These are phyloP conservation scores for Dicrostonyx torquatus DNA, from an alignment of 2,797 vertebrate species.

Conservation along the genomic window DNA sequence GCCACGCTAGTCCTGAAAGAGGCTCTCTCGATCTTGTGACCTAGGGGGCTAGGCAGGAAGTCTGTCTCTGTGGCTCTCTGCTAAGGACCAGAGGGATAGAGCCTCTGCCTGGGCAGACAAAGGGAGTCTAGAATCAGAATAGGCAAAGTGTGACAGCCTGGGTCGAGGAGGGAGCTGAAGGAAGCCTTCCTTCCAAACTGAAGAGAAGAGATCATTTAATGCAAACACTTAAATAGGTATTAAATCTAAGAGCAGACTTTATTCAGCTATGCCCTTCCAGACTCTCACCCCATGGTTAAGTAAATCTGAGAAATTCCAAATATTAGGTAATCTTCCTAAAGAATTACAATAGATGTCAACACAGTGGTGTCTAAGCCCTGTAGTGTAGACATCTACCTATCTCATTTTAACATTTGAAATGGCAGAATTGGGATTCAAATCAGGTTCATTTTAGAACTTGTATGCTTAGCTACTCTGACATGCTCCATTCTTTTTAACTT, in stretches of 20 bases:
- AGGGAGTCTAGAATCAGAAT: neutral
- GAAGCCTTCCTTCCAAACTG: neutral
- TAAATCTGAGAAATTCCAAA: constrained; percentile 6
- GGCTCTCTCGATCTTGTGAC: neutral
- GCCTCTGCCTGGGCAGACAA: neutral
- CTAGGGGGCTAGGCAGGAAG: neutral
- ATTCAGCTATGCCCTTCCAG: neutral
- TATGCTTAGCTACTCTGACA: neutral
- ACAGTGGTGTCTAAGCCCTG: neutral
- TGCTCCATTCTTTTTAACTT: neutral
- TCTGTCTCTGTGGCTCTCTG: neutral
- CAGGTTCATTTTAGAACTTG: neutral
- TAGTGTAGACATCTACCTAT: neutral
- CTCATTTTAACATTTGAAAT: neutral
- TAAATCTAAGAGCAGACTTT: neutral
- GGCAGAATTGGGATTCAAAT: neutral
- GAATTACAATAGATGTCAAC: neutral
- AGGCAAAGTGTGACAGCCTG: neutral
- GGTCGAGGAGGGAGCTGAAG: neutral
- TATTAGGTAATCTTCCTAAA: neutral
- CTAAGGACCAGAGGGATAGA: neutral
- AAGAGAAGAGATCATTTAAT: neutral
- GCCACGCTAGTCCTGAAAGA: neutral
- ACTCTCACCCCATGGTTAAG: neutral
- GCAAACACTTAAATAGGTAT: neutral